Conservation (phyloP, 1,140 invertebrate species). For the Lanistes nyassanus region DNA sequence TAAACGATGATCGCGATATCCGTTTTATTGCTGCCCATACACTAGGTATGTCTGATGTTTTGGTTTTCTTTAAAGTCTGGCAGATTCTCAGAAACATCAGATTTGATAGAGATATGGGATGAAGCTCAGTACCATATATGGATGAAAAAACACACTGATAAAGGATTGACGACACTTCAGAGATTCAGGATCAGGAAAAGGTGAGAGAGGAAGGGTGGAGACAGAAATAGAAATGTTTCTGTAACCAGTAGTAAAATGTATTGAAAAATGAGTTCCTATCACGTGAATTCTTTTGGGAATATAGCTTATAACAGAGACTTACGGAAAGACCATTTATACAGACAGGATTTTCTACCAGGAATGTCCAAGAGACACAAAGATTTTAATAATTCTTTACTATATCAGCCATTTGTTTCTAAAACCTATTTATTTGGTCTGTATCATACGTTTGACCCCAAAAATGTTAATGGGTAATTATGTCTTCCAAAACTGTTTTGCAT, state of each 20-base stretch:
- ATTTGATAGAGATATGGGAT: slow-evolving; percentile 18
- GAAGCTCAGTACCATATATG: slow-evolving; percentile 5
- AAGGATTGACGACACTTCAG: background rate
- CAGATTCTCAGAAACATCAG: background rate
- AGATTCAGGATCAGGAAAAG: slow-evolving; percentile 22
- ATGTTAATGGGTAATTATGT: background rate
- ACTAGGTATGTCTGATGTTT: too few relatives aligned
- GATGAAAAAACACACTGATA: slow-evolving; percentile 1
- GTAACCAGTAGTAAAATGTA: background rate
- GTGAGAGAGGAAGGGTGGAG: background rate
- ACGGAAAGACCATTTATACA: too few relatives aligned
- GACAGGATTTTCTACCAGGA: too few relatives aligned
- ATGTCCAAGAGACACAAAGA: too few relatives aligned
- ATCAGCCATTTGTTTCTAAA: too few relatives aligned
- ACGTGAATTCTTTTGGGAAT: background rate
- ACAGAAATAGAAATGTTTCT: background rate
- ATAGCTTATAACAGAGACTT: too few relatives aligned
- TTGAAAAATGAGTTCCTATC: background rate
- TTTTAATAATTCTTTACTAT: too few relatives aligned
- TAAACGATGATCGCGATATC: too few relatives aligned
- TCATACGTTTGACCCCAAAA: too few relatives aligned
- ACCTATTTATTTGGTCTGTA: too few relatives aligned
- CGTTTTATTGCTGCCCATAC: too few relatives aligned
- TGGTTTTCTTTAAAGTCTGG: background rate
- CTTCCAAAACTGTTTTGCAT: background rate